Conservation (phyloP, 2,888 invertebrate genomes). For the Melangyna quadrimaculata region DNA sequence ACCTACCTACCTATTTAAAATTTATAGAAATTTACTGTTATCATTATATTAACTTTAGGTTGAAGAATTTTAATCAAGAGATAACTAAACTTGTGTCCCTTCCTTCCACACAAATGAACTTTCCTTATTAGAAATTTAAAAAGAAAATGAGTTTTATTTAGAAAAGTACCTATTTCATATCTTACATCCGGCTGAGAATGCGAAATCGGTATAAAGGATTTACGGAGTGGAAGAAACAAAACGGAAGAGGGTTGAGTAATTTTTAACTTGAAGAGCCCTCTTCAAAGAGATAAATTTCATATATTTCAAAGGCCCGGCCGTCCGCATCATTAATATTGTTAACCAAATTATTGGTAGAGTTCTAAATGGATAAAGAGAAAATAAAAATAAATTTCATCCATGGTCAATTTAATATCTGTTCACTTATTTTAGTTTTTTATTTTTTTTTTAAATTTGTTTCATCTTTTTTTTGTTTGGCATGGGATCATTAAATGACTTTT, state of each 20-base stretch:
- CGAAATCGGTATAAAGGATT: conserved; percentile 47
- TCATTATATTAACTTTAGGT: background rate
- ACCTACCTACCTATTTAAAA: background rate
- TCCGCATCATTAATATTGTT: conserved; percentile 19
- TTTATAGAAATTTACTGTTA: background rate
- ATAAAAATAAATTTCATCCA: conserved; percentile 55
- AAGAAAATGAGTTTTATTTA: background rate
- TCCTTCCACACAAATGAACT: conserved; percentile 47
- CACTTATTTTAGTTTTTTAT: background rate
- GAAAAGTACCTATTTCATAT: background rate
- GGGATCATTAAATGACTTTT: conserved; percentile 63
- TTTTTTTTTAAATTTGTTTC: conserved; percentile 12
- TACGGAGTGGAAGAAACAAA: conserved; percentile 57
- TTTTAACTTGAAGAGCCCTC: conserved; percentile 48
- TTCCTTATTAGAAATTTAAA: conserved; percentile 16
- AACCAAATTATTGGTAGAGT: conserved; percentile 2
- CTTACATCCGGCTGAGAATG: conserved; percentile 30
- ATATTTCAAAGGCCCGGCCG: conserved; percentile 14
- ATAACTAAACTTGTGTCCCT: background rate
- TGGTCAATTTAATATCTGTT: conserved; percentile 60
- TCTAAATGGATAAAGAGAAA: conserved; percentile 2
- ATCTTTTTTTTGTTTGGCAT: conserved; percentile 40
- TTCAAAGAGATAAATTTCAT: conserved; percentile 30
- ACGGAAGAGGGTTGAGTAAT: conserved; percentile 57
- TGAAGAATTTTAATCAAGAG: background rate